Evolutionary conservation across 1,140 invertebrate genomes (phyloP).

Genomic region (Pogonomyrmex barbatus): DNA sequence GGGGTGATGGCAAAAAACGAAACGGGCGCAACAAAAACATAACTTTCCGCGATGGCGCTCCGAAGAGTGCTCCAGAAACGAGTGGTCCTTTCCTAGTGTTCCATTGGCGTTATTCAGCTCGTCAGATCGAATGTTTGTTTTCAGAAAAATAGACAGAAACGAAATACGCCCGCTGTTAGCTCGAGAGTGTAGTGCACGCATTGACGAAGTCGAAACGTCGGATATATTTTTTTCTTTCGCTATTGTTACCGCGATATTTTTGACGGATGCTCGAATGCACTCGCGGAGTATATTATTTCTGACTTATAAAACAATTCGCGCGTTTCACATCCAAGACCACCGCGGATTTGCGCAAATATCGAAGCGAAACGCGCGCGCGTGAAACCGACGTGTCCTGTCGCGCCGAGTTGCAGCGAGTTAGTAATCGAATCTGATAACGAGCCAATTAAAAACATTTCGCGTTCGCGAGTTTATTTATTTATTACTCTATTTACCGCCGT

Average conservation of each 20-base stretch:
- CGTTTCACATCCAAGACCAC: slow-evolving; percentile 32
- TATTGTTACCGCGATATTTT: slow-evolving; percentile 67
- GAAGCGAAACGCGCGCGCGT: slow-evolving; percentile 55
- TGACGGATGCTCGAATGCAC: slow-evolving; percentile 66
- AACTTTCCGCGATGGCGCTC: slow-evolving; percentile 75
- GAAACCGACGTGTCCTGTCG: slow-evolving; percentile 26
- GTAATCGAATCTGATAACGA: slow-evolving; percentile 45
- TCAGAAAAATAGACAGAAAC: slow-evolving; percentile 76
- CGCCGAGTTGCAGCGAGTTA: background rate
- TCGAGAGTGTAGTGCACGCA: slow-evolving; percentile 64
- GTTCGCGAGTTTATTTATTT: slow-evolving; percentile 11
- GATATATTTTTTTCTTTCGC: slow-evolving; percentile 44
- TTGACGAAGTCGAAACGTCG: slow-evolving; percentile 63
- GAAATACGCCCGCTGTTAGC: slow-evolving; percentile 70
- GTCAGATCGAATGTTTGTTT: slow-evolving; percentile 77
- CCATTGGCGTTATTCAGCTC: slow-evolving; percentile 75
- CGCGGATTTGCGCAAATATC: slow-evolving; percentile 63
- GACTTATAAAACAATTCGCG: slow-evolving; percentile 58
- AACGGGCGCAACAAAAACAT: slow-evolving; percentile 76
- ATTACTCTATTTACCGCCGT: slow-evolving; percentile 26
- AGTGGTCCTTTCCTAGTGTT: slow-evolving; percentile 76
- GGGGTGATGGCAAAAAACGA: slow-evolving; percentile 70
- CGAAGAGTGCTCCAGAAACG: slow-evolving; percentile 76
- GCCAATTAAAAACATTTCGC: slow-evolving; percentile 47
- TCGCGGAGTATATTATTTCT: slow-evolving; percentile 59